Evolutionary conservation across 2,888 invertebrate genomes (phyloP).

Genomic region (Chaetoderma sp.): DNA sequence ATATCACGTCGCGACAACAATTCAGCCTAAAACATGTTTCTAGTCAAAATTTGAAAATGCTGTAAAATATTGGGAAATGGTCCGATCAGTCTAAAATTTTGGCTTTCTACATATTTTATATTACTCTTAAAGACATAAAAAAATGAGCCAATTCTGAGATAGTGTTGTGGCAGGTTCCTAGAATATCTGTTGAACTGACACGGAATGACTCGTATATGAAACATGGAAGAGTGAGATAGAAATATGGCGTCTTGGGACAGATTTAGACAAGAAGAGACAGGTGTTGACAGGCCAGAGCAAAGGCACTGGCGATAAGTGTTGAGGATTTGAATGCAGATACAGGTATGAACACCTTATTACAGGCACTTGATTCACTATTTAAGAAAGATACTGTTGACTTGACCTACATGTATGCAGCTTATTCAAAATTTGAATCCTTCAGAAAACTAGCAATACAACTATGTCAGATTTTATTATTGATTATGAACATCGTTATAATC

Average conservation of each 20-base stretch:
- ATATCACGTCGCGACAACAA: too few relatives aligned
- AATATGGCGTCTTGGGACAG: not conserved
- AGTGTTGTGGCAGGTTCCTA: too few relatives aligned
- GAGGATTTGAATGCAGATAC: not conserved
- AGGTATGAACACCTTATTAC: not conserved
- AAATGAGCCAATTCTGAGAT: too few relatives aligned
- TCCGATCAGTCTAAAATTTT: too few relatives aligned
- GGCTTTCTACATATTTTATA: too few relatives aligned
- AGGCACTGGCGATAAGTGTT: not conserved
- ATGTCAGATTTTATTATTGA: conserved; percentile 6
- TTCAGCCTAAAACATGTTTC: too few relatives aligned
- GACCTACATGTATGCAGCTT: not conserved
- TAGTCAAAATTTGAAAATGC: too few relatives aligned
- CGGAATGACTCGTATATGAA: not conserved
- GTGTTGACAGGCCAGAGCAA: conserved; percentile 4
- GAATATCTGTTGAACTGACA: too few relatives aligned
- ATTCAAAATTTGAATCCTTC: not conserved
- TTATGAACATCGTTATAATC: not conserved
- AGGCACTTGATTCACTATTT: not conserved
- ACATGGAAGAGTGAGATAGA: conserved; percentile 12
- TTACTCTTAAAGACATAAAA: too few relatives aligned
- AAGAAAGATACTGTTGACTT: not conserved
- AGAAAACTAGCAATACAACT: not conserved
- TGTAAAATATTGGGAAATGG: too few relatives aligned
- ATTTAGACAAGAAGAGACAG: not conserved